phyloP scores from a whole-genome alignment of 2,113 vertebrate species.

The Salvelinus namaycush region DNA sequence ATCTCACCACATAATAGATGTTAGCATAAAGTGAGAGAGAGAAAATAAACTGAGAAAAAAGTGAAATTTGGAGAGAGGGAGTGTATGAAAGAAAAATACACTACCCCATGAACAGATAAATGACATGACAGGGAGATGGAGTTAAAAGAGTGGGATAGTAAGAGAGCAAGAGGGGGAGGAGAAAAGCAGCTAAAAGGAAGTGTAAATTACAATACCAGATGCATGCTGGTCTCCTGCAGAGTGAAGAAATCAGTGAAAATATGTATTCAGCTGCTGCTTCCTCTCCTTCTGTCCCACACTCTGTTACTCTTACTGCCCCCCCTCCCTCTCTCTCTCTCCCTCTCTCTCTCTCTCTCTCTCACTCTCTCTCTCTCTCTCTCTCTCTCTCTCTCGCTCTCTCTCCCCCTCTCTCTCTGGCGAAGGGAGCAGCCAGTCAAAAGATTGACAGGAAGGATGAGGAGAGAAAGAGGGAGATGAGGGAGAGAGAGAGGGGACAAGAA shows the following conservation, averaged over 20 bases:
- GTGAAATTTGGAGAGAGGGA: too few species aligned
- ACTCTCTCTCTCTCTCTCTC: neutral
- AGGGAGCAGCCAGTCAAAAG: too few species aligned
- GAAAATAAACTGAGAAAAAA: too few species aligned
- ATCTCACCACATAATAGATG: too few species aligned
- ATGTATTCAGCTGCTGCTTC: constrained; percentile 1
- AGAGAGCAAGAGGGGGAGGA: neutral
- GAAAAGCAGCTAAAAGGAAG: neutral
- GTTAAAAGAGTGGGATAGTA: too few species aligned
- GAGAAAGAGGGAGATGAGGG: too few species aligned
- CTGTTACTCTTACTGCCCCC: constrained; percentile 16
- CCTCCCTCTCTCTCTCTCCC: neutral
- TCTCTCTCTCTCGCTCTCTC: neutral
- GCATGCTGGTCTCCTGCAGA: constrained; percentile 75
- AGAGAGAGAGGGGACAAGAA: too few species aligned
- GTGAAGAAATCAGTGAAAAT: constrained; percentile 9
- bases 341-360: neutral
- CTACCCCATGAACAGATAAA: too few species aligned
- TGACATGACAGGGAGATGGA: too few species aligned
- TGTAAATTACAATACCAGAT: constrained; percentile 75
- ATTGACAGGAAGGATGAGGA: too few species aligned
- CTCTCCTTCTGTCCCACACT: neutral
- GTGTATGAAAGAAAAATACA: too few species aligned
- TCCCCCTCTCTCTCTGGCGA: neutral
- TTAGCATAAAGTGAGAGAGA: too few species aligned